Conservation (phyloP, 1,140 invertebrate species). For the Zaprionus kolodkinae region DNA sequence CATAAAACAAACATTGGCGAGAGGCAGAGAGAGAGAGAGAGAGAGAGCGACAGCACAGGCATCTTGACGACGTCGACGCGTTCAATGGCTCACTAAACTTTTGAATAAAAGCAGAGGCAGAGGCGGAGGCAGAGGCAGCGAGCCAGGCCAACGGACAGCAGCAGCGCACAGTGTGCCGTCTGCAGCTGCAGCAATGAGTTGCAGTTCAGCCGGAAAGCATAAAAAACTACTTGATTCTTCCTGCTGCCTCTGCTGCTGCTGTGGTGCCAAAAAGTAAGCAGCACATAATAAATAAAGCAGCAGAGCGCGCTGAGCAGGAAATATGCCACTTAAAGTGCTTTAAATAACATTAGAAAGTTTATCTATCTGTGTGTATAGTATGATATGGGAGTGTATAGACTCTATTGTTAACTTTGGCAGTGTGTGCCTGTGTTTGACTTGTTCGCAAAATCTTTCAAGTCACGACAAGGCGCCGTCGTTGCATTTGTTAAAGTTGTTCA, state of each 20-base stretch:
- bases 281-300: constrained; percentile 78
- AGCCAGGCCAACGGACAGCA: constrained; percentile 9
- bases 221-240: constrained; percentile 83
- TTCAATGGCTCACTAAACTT: constrained; percentile 81
- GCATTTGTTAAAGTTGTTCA: constrained; percentile 81
- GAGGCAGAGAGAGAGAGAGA: constrained; percentile 66
- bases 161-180: constrained; percentile 41
- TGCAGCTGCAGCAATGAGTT: constrained; percentile 58
- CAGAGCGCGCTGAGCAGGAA: constrained; percentile 57
- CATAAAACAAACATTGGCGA: constrained; percentile 81
- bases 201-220: constrained; percentile 82
- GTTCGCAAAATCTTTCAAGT: constrained; percentile 77
- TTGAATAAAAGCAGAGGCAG: constrained; percentile 70
- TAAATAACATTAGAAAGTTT: constrained; percentile 82
- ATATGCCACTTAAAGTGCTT: constrained; percentile 82
- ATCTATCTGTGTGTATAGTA: constrained; percentile 33
- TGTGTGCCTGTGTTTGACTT: constrained; percentile 66
- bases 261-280: constrained; percentile 79
- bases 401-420: constrained; percentile 74
- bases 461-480: constrained; percentile 61
- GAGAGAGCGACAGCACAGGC: constrained; percentile 41
- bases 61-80: constrained; percentile 63
- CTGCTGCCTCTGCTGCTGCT: constrained; percentile 34
- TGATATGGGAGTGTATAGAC: constrained; percentile 4
- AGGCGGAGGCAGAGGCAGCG: constrained; percentile 19